These are phyloP conservation scores for Ceyx erithaca DNA, from an alignment of 2,797 vertebrate genomes.

Conservation along the genomic window DNA sequence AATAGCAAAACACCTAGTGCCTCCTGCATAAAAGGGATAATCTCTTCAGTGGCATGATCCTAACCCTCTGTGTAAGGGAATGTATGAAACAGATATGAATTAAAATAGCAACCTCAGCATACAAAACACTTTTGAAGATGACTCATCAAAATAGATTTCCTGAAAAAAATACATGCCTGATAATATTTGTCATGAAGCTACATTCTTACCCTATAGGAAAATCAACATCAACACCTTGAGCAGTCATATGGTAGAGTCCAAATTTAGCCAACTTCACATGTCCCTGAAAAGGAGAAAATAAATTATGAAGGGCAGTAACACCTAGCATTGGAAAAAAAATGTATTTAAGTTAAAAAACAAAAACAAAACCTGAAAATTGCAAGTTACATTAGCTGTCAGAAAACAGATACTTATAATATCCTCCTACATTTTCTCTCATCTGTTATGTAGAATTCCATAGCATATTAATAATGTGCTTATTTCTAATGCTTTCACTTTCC, in stretches of 20 bases:
- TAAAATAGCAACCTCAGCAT: not conserved
- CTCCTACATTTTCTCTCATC: not conserved
- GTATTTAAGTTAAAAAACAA: not conserved
- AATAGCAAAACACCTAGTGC: not conserved
- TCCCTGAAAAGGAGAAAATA: slow-evolving; percentile 79
- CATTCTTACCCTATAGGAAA: slow-evolving; percentile 93
- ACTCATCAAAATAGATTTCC: not conserved
- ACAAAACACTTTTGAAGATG: not conserved
- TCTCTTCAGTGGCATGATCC: not conserved
- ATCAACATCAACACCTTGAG: slow-evolving; percentile 94
- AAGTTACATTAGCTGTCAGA: not conserved
- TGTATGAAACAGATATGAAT: not conserved
- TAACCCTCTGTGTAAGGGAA: not conserved
- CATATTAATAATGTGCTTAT: not conserved
- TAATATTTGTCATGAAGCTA: not conserved
- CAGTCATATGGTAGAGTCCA: slow-evolving; percentile 97
- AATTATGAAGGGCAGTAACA: not conserved
- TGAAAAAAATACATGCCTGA: not conserved
- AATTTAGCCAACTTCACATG: slow-evolving; percentile 96
- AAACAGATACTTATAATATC: not conserved
- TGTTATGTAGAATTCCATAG: not conserved
- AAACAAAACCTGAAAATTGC: not conserved
- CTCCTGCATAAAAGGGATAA: not conserved
- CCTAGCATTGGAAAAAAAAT: not conserved
- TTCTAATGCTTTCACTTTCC: not conserved